Evolutionary conservation across 2,797 vertebrate genomes (phyloP), one percentile per base, ranked within the genome.

Genomic region (Rhyacichthys aspro): DNA sequence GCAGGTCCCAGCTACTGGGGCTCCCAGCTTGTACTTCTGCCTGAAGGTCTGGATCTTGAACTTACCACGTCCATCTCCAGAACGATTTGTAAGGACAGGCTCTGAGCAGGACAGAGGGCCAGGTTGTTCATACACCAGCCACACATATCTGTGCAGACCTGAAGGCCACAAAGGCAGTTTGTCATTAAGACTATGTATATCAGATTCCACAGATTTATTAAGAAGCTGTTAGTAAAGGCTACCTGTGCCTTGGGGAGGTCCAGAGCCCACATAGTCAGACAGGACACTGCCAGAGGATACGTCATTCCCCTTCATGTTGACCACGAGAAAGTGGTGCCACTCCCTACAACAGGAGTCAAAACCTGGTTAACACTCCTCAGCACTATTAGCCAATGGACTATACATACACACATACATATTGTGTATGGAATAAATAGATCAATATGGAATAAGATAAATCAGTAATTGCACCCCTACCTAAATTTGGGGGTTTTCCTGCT

Each of bases 131-230:
- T 98, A 99, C 47, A 98, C 95, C 86, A 99, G 90, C 97, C 97
- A 99, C 72, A 98, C 93, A 0, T 99, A 99, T 63, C 96, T 93
- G 84, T 99, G 97, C 38, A 99, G 95, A 71, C 97, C 97, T 99
- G 83, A 0, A 5, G 41, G 44, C 36, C 17, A 14, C 18, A 47
- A 47, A 45, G 7, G 5, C 39, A 36, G n/a, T 19, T n/a, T 9
- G 9, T 16, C 7, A 23, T 28, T 4, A 12, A 32, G 11, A 18
- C 9, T 1, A 8, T n/a, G n/a, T n/a, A n/a, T n/a, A 12, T 3
- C 12, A 8, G 7, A 9, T 53, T 55, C 8, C 5, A 34, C 11
- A 58, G 42, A n/a, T 7, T 1, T 38, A 23, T 23, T 23, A 23
- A 23, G 19, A 28, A 28, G 23, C 2, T 28, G 4, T 28, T 28